Base-by-base conservation (phyloP, 2,113 vertebrate species). In the Pterocles gutturalis region DNA sequence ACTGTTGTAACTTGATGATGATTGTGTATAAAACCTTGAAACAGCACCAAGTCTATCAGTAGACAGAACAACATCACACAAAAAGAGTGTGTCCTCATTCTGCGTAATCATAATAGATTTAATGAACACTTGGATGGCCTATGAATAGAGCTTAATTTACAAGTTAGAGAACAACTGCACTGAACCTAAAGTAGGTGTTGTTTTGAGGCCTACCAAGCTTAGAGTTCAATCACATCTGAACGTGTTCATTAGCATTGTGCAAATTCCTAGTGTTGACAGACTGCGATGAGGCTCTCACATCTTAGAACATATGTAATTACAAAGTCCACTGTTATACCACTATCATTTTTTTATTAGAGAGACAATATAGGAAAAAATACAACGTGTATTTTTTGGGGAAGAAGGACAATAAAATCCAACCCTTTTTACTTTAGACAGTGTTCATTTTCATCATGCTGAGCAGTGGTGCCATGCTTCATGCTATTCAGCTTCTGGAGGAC, bases 1-100 rank as follows among this genome's bases (percentile, higher is more conserved):
- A 36, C 4, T 82, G 57, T 48, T 0, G 0, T 54, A 76, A 92
- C 58, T 77, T 0, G 0, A 41, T 6, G 29, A 65, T 4, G 36
- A 36, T 0, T 46, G 34, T 3, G 1, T 34, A 31, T 24, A 75
- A 89, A 89, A 49, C 36, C 62, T 53, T 51, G 48, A 83, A 34
- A 26, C 48, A 90, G 61, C 38, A 72, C 24, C 54, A 31, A 49
- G 17, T 13, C 24, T 15, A 5, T 2, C 5, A 77, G 19, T 3
- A 80, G 26, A 53, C 48, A 49, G 36, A 70, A 45, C 2, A 76
- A 5, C 36, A 65, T 41, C 61, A 60, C 34, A 34, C 10, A 60
- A 67, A 28, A 72, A 36, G 29, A 38, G 15, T 1, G 20, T 31
- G 25, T 41, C 55, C 43, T 90, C 85, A 66, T 70, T 88, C 67